Evolutionary conservation across 2,113 vertebrate genomes (phyloP).

Genomic region (Telmatochromis sp.): DNA sequence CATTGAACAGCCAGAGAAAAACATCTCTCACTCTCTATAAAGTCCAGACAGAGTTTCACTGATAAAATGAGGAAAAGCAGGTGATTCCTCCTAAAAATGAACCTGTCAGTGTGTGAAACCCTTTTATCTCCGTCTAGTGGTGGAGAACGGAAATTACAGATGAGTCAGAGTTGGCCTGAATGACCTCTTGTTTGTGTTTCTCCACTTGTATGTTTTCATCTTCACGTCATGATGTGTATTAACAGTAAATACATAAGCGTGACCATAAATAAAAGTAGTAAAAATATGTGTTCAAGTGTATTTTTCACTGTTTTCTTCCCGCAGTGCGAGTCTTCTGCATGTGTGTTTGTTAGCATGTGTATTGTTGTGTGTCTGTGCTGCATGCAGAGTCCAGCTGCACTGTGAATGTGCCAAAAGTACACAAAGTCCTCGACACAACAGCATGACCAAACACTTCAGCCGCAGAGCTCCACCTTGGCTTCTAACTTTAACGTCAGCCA

Average conservation of each 20-base stretch:
- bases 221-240: background rate
- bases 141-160: background rate
- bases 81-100: background rate
- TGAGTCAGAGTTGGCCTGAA: background rate
- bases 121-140: constrained; percentile 32
- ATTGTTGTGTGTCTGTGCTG: background rate
- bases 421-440: constrained; percentile 11
- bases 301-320: background rate
- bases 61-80: background rate
- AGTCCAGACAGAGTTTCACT: background rate
- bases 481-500: background rate
- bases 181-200: background rate
- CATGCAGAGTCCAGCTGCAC: constrained; percentile 44
- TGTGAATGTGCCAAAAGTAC: constrained; percentile 28
- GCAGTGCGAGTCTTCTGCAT: background rate
- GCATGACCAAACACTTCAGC: background rate
- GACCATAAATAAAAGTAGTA: background rate
- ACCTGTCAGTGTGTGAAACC: background rate
- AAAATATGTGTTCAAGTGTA: background rate
- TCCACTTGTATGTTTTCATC: background rate
- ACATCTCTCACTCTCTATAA: background rate
- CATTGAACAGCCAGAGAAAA: background rate
- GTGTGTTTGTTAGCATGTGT: background rate
- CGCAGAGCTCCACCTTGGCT: background rate
- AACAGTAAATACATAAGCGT: background rate